Conservation (phyloP, 2,888 invertebrate genomes). For the Ornithoptera priamus region DNA sequence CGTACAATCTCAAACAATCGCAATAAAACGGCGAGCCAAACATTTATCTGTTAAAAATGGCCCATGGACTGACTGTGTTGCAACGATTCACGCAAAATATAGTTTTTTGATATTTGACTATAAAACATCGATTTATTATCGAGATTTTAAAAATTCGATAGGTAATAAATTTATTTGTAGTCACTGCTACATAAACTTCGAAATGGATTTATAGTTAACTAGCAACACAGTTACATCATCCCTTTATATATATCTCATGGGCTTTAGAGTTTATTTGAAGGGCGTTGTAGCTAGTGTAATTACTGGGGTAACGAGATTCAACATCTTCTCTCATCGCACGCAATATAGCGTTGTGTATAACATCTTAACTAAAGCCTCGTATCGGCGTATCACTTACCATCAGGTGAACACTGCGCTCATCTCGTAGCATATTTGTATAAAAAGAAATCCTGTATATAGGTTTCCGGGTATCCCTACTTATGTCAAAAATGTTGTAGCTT, state of each 20-base stretch:
- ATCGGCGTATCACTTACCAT: no score
- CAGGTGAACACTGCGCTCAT: no score
- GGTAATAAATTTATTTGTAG: background rate
- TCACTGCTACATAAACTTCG: background rate
- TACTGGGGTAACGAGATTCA: no score
- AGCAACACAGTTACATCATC: background rate
- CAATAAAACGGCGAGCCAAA: slow-evolving; percentile 11
- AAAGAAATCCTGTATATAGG: background rate
- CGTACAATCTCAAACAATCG: slow-evolving; percentile 3
- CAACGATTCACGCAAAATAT: slow-evolving; percentile 22
- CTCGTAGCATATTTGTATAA: no score
- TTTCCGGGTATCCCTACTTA: background rate
- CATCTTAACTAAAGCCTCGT: no score
- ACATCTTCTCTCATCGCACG: no score
- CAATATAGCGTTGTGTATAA: no score
- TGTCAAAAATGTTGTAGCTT: background rate
- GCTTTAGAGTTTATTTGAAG: background rate
- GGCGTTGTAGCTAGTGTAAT: no score
- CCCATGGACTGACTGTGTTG: slow-evolving; percentile 18
- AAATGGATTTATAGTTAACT: background rate
- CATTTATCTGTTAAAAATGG: slow-evolving; percentile 24
- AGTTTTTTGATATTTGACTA: slow-evolving; percentile 26
- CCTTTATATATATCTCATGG: background rate
- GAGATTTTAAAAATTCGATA: background rate
- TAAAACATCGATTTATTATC: slow-evolving; percentile 18